Evolutionary conservation across 2,888 invertebrate genomes (phyloP), one percentile per base, ranked within the genome.

Genomic region (Meandrusa payeni): DNA sequence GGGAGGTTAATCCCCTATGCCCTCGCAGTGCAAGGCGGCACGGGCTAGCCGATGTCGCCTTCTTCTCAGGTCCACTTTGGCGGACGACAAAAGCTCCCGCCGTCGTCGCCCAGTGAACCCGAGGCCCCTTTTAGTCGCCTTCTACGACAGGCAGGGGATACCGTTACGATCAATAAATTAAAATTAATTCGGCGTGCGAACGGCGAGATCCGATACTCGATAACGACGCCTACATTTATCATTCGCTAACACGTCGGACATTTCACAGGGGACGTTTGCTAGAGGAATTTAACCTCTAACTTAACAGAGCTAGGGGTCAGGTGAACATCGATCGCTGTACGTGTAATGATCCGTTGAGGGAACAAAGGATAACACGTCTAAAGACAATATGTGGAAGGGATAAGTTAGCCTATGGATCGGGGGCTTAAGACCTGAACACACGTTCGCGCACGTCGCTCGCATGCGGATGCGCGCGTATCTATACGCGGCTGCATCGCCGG

Each of bases 181-280:
- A 87, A 86, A 87, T 87, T 86, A 87, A 86, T 87, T 87, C 87
- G 86, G 85, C 83, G 83, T 83, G 86, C 87, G 85, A 87, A 86
- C 86, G 85, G 71, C 60, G 75, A 83, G 86, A 87, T 87, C 81
- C 86, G 86, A 87, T 87, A 80, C 73, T 76, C 80, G 87, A 87
- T 87, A 86, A 66, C 74, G 74, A 85, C 87, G 86, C 86, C 85
- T 87, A 83, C 86, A 87, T 87, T 85, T 86, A 87, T 86, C 87
- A 86, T 86, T 86, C 85, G 85, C 77, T 83, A 86, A 86, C 86
- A 81, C 82, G 78, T 80, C 81, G 82, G 82, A 85, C 81, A 81
- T 80, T 85, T 80, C 78, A 83, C 80, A 75, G 77, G 70, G 69
- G 63, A 60, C 64, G 58, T 52, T 59, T 55, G 70, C 57, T 64